Evolutionary conservation across 2,888 invertebrate genomes (phyloP).

Genomic region (Cephus nigrinus): DNA sequence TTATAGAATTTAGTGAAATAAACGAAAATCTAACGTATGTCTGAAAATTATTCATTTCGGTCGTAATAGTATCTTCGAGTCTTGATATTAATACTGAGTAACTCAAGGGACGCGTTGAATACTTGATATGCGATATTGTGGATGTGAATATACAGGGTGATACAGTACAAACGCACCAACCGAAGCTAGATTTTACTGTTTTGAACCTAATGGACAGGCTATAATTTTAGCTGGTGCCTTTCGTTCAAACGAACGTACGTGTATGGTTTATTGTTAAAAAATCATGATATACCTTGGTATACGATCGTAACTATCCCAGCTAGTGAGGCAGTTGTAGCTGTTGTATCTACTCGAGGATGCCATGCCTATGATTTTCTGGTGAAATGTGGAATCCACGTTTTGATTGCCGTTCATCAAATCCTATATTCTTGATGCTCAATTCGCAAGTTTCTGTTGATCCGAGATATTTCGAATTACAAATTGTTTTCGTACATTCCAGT

Average conservation of each 20-base stretch:
- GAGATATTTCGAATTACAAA: neutral
- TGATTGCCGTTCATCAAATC: neutral
- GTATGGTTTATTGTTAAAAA: neutral
- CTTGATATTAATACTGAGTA: neutral
- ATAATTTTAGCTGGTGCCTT: neutral
- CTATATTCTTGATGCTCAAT: neutral
- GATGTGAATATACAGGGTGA: neutral
- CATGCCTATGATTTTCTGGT: slow-evolving; percentile 65
- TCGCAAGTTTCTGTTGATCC: neutral
- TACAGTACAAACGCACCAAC: neutral
- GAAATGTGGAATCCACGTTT: neutral
- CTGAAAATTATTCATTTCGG: too few relatives aligned
- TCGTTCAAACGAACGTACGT: neutral
- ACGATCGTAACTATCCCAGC: slow-evolving; percentile 91
- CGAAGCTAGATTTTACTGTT: neutral
- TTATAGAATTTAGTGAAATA: too few relatives aligned
- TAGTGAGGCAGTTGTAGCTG: slow-evolving; percentile 88
- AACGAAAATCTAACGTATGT: neutral
- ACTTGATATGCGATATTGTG: neutral
- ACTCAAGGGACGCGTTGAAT: neutral
- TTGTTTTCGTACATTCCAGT: neutral
- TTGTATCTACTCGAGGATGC: slow-evolving; percentile 83
- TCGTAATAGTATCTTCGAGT: too few relatives aligned
- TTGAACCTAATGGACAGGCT: neutral
- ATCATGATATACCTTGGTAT: slow-evolving; percentile 80